Base-by-base conservation (phyloP, 1,140 invertebrate genomes). In the Euborellia annulipes region DNA sequence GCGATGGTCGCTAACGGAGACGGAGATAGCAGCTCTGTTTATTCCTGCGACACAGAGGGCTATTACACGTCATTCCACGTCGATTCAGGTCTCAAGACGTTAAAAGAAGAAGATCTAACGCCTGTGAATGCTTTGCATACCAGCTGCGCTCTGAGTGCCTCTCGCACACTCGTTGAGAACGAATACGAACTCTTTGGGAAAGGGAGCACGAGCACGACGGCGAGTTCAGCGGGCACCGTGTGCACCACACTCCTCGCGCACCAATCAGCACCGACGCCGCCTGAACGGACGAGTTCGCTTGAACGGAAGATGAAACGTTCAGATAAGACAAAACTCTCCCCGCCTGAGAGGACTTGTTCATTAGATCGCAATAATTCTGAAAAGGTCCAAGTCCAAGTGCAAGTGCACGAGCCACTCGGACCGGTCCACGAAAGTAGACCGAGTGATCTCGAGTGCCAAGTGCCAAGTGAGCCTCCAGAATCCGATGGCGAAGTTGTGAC, bases 31-130 rank as follows among this genome's bases (percentile, higher is more conserved):
- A 88, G 84, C 55, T 93, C 89, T 0, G 85, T 89, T 37, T 94
- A 92, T 63, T 93, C 89, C 3, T 89, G 90, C 56, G 92, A 96
- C 59, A 92, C 90, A 11, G 92, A 95, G 63, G 91, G 92, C 9
- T 96, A 95, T 62, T 96, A 94, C 62, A 96, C 92, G 0, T 94
- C 89, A 9, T 95, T 96, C 67, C 89, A 95, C 60, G 80, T 91
- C 69, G 92, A 96, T 62, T 92, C 87, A 45, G 92, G 91, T 2
- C 62, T 95, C 36, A 88, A 89, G 60, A 85, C 82, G 0, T 62
- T 84, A 13, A 79, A 82, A 59, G 83, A 86, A 61, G 82, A 87
- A 63, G 84, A 85, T 58, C 59, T 65, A 18, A 36, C 47, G 18
- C 74, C 75, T 1, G 64, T 71, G 41, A 75, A 73, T 3, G 74